Evolutionary conservation across 2,113 vertebrate genomes (phyloP).

Genomic region (Bos javanicus): DNA sequence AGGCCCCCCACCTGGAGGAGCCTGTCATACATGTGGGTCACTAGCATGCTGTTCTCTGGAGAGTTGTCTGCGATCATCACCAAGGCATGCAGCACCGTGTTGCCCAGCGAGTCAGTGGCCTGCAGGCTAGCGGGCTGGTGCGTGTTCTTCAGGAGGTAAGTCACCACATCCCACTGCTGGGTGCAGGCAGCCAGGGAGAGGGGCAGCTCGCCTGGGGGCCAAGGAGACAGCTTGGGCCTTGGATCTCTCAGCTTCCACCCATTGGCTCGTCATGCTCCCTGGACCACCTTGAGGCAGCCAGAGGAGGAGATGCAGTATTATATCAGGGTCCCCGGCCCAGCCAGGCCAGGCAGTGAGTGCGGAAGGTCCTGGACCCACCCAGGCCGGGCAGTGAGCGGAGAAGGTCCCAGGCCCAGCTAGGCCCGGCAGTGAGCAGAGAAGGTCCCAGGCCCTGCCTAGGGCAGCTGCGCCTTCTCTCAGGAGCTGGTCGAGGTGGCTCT

Average conservation of each 20-base stretch:
- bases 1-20: constrained; percentile 83
- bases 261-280: not conserved
- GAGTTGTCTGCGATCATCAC: constrained; percentile 91
- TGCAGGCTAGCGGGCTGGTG: constrained; percentile 80
- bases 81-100: constrained; percentile 92
- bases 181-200: constrained; percentile 95
- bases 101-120: constrained; percentile 87
- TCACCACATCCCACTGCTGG: constrained; percentile 90
- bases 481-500: not conserved
- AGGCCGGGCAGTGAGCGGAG: not conserved
- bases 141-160: constrained; percentile 87
- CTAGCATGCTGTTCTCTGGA: constrained; percentile 86
- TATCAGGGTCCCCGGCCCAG: not conserved
- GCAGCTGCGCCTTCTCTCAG: not conserved
- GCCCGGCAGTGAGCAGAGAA: fast-evolving
- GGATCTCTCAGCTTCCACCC: not conserved
- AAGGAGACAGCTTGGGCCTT: not conserved
- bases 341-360: not conserved
- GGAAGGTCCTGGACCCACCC: not conserved
- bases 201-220: constrained; percentile 90
- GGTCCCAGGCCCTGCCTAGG: not conserved
- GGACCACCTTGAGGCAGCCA: not conserved
- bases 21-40: constrained; percentile 86
- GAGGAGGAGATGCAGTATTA: not conserved
- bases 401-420: not conserved